Evolutionary conservation across 1,140 invertebrate genomes (phyloP).

Genomic region (Geopemphigus sp.): DNA sequence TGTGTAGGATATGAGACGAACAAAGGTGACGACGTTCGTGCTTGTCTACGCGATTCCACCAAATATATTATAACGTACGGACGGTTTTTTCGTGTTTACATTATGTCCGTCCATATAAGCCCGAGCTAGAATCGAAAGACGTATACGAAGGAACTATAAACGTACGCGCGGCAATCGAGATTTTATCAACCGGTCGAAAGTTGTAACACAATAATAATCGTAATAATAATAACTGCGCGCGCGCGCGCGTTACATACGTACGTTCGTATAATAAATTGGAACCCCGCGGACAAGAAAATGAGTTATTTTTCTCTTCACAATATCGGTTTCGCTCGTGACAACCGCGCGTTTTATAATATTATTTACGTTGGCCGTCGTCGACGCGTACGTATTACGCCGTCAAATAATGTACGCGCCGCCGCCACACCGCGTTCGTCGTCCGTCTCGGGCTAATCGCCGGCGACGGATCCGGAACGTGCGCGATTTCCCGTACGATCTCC

Average conservation of each 20-base stretch:
- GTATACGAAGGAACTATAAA: conserved; percentile 5
- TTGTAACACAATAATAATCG: conserved; percentile 32
- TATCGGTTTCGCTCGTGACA: conserved; percentile 23
- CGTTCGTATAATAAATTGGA: conserved; percentile 27
- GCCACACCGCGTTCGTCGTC: neutral
- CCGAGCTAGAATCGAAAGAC: no score
- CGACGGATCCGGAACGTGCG: neutral
- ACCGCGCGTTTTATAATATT: no score
- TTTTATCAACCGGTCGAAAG: conserved; percentile 23
- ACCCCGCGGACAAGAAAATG: conserved; percentile 45
- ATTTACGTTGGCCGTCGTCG: neutral
- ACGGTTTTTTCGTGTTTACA: conserved; percentile 3
- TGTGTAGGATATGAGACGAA: neutral
- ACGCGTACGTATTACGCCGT: no score
- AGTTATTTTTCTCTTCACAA: conserved; percentile 38
- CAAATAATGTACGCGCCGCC: neutral
- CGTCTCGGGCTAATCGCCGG: neutral
- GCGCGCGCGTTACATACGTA: no score
- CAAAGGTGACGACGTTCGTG: no score
- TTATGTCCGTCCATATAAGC: no score
- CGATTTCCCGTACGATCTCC: neutral
- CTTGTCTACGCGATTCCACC: neutral
- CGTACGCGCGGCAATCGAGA: conserved; percentile 7
- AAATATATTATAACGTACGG: neutral
- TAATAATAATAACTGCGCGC: no score